phyloP scores from a whole-genome alignment of 2,113 vertebrate species.

The Scalopus aquaticus region DNA sequence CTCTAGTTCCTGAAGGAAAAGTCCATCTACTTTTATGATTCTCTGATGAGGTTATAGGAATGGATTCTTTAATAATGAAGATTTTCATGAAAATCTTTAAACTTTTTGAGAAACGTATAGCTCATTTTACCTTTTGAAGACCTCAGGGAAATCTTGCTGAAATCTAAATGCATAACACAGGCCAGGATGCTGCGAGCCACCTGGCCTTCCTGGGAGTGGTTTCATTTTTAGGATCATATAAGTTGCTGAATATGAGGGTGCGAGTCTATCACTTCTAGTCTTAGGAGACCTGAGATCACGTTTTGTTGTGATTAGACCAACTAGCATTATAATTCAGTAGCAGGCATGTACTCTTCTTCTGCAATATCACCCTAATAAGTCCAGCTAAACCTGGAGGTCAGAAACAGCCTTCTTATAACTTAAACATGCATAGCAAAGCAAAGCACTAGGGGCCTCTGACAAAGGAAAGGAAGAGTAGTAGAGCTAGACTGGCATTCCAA shows the following conservation, averaged over 20 bases:
- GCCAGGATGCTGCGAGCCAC: background rate
- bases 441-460: background rate
- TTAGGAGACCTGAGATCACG: background rate
- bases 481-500: background rate
- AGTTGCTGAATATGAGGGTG: background rate
- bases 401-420: background rate
- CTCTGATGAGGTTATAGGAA: background rate
- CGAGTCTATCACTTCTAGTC: background rate
- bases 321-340: background rate
- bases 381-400: background rate
- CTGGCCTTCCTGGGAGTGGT: background rate
- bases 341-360: background rate
- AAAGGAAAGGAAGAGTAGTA: background rate
- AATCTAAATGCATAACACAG: background rate
- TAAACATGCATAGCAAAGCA: background rate
- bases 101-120: background rate
- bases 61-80: slow-evolving; percentile 35
- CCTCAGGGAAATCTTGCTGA: slow-evolving; percentile 34
- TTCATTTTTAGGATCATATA: background rate
- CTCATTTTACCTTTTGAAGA: slow-evolving; percentile 26
- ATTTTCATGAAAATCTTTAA: slow-evolving; percentile 18
- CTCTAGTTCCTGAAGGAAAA: slow-evolving; percentile 10
- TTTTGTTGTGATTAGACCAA: background rate
- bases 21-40: background rate
- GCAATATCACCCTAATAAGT: background rate